phyloP scores from a whole-genome alignment of 2,797 vertebrate species.

The Spinus pinus region DNA sequence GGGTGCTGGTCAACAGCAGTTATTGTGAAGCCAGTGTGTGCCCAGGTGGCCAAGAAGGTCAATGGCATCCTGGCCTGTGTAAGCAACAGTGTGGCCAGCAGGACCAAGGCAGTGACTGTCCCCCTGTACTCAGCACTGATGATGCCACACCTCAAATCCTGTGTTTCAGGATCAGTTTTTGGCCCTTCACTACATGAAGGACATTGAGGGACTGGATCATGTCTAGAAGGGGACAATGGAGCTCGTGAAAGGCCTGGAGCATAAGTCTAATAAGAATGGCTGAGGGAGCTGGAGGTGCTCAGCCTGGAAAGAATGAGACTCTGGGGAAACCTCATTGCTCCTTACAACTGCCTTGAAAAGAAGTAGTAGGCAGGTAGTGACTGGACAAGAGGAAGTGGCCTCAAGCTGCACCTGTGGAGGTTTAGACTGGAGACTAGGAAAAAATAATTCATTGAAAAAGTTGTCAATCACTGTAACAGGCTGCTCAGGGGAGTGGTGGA shows the following conservation, averaged over 20 bases:
- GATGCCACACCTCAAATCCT: accelerated
- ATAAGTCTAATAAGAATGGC: not conserved
- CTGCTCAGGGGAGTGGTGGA: not conserved
- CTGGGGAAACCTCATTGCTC: not conserved
- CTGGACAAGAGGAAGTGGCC: not conserved
- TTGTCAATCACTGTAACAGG: not conserved
- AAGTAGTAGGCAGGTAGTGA: not conserved
- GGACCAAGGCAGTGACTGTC: not conserved
- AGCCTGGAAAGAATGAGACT: not conserved
- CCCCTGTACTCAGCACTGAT: accelerated
- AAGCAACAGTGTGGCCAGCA: not conserved
- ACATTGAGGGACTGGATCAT: not conserved
- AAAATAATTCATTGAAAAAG: not conserved
- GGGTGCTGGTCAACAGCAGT: not conserved
- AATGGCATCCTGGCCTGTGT: not conserved
- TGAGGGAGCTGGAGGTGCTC: not conserved
- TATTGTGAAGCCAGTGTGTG: accelerated
- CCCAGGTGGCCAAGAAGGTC: not conserved
- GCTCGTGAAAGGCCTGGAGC: not conserved
- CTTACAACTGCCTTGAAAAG: not conserved
- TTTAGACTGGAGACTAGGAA: not conserved
- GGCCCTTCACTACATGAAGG: not conserved
- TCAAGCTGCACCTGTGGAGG: not conserved
- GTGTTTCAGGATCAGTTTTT: not conserved
- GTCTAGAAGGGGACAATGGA: not conserved